phyloP scores from a whole-genome alignment of 2,113 vertebrate genomes.

The Crotalus viridis region DNA sequence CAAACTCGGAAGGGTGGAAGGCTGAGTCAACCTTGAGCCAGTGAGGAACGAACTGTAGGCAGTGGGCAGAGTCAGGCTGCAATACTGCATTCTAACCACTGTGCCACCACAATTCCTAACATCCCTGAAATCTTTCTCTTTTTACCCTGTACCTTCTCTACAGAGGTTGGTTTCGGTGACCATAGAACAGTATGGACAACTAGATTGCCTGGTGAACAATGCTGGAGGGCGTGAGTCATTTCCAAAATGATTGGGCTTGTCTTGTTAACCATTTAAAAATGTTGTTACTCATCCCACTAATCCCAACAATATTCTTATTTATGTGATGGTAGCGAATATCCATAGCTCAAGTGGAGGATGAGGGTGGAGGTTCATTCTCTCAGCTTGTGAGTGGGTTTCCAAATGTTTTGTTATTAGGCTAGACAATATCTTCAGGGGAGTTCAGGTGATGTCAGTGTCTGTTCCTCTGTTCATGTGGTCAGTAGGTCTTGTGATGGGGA shows the following conservation, averaged over 20 bases:
- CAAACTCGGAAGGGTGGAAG: neutral
- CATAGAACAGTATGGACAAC: constrained; percentile 60
- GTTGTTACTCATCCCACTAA: neutral
- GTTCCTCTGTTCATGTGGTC: neutral
- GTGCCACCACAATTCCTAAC: neutral
- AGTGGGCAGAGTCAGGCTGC: neutral
- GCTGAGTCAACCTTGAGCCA: neutral
- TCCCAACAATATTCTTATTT: neutral
- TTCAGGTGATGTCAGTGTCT: neutral
- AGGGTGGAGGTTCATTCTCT: neutral
- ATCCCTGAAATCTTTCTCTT: neutral
- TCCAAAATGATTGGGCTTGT: neutral
- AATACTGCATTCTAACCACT: neutral
- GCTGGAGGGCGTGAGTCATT: constrained; percentile 77
- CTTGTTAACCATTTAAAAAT: neutral
- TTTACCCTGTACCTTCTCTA: neutral
- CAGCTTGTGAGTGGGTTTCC: neutral
- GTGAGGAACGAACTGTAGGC: neutral
- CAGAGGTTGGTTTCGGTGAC: constrained; percentile 74
- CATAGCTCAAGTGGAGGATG: neutral
- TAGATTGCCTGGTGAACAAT: constrained; percentile 86
- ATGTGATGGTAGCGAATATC: neutral
- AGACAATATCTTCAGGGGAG: neutral
- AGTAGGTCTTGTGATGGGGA: neutral
- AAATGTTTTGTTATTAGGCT: neutral